phyloP scores from a whole-genome alignment of 2,113 vertebrate species.

The Paramormyrops kingsleyae region DNA sequence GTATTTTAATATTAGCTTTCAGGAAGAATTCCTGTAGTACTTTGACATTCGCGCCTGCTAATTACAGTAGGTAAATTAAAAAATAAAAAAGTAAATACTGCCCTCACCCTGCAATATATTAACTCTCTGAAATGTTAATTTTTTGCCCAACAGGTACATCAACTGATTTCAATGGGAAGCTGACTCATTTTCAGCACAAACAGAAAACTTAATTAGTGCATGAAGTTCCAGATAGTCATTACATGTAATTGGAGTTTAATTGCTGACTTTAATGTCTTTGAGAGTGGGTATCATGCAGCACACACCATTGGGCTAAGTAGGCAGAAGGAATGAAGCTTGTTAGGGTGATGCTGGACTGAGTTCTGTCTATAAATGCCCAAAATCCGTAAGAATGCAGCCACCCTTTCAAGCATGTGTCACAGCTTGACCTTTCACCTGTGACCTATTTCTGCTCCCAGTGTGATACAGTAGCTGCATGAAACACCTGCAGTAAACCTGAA shows the following conservation, averaged over 20 bases:
- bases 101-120: slow-evolving; percentile 19
- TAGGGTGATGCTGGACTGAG: neutral
- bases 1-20: slow-evolving; percentile 46
- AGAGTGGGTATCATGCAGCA: neutral
- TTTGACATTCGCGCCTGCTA: slow-evolving; percentile 49
- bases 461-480: neutral
- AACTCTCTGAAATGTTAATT: slow-evolving; percentile 63
- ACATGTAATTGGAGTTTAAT: slow-evolving; percentile 71
- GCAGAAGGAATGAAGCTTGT: neutral
- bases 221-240: slow-evolving; percentile 73
- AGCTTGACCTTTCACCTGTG: neutral
- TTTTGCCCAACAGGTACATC: slow-evolving; percentile 70
- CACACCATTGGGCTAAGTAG: neutral
- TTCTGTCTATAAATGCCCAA: neutral
- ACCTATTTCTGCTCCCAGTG: neutral
- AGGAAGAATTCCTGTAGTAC: slow-evolving; percentile 55
- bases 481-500: neutral
- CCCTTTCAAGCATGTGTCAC: neutral
- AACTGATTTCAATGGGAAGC: slow-evolving; percentile 60
- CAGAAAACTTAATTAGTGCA: slow-evolving; percentile 53
- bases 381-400: neutral
- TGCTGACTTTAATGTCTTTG: slow-evolving; percentile 52
- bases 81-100: slow-evolving; percentile 27
- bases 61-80: slow-evolving; percentile 24
- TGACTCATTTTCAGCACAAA: slow-evolving; percentile 62